Base-by-base conservation (phyloP, 2,113 vertebrate species). In the Nothocercus julius region DNA sequence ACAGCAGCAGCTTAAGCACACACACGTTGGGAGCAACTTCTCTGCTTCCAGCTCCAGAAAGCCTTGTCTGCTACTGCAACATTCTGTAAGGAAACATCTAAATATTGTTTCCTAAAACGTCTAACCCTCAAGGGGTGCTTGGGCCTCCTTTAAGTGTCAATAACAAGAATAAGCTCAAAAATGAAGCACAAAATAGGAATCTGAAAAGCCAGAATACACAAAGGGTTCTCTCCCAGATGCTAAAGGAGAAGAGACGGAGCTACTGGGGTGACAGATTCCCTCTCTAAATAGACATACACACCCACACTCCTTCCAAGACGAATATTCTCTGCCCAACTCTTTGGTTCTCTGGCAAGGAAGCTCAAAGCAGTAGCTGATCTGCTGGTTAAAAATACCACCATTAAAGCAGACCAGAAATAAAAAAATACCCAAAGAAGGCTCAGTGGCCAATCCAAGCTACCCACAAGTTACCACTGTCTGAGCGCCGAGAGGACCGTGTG, bases 211-310 rank as follows among this genome's bases (percentile, higher is more conserved):
- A 68, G 38, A 75, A 53, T 4, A 40, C 30, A n/a, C 36, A 66
- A 47, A 89, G 86, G 81, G 89, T 87, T 97, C 94, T 89, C 91
- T 87, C 74, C 53, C 91, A 96, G 96, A 87, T 91, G 94, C 92
- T 89, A 62, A 44, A 76, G 84, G 90, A 84, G 95, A 92, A 95
- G 69, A 83, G 91, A 58, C 92, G 81, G 56, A 90, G 86, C 96
- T 94, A 76, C 95, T 79, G 89, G 69, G 81, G 69, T 93, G 84
- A 89, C 95, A 95, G 86, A 93, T 89, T 94, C 86, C 72, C 58
- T 79, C 96, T 93, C 91, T 91, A 92, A 97, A 97, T 97, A 96
- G 96, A 93, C 27, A 40, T 74, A 87, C 15, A 82, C 91, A 79
- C 94, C 91, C 94, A 94, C 88, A 64, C 18, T 38, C 42, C 64